Base-by-base conservation (phyloP, 2,113 vertebrate genomes). In the Ivindomyrus marchei region DNA sequence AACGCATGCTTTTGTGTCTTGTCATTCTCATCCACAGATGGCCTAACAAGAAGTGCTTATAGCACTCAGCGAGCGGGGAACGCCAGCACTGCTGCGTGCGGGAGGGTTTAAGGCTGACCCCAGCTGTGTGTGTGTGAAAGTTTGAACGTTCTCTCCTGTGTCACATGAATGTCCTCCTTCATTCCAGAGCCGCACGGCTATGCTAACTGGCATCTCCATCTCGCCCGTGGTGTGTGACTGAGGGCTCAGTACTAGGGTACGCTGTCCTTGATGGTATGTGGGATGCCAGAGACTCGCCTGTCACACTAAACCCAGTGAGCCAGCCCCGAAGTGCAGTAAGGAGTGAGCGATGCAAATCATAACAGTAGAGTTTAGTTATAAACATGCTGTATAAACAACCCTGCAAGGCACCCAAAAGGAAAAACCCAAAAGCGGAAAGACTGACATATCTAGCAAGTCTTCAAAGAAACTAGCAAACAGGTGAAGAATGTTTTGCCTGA, bases 1-100 rank as follows among this genome's bases (percentile, higher is more conserved):
- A 96, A 96, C 96, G 96, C 97, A 97, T 97, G 97, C 97, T 97
- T 97, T 97, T 97, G 97, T 97, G 96, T 97, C 97, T 97, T 97
- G 97, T 97, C 97, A 97, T 97, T 97, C 93, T 97, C 97, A 95
- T 95, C 97, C 97, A 96, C 97, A 97, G 97, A 98, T 97, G 97
- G 97, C 96, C 96, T 96, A 97, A 97, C 96, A 96, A 95, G 96
- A 96, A 95, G 96, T 93, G 95, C 95, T 96, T 97, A 94, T 95
- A 92, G 93, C 94, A 95, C 95, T 95, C 96, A 95, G 95, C 89
- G 89, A 95, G 95, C 94, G 95, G 93, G 92, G 95, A 93, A 88
- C 84, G 77, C 9, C 93, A 42, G 9, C 19, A 11, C 53, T 46
- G 53, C 53, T 27, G 53, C n/a, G 1, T 9, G 10, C 3, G 27